Conservation (phyloP, 2,113 vertebrate species). For the Apteryx mantelli region DNA sequence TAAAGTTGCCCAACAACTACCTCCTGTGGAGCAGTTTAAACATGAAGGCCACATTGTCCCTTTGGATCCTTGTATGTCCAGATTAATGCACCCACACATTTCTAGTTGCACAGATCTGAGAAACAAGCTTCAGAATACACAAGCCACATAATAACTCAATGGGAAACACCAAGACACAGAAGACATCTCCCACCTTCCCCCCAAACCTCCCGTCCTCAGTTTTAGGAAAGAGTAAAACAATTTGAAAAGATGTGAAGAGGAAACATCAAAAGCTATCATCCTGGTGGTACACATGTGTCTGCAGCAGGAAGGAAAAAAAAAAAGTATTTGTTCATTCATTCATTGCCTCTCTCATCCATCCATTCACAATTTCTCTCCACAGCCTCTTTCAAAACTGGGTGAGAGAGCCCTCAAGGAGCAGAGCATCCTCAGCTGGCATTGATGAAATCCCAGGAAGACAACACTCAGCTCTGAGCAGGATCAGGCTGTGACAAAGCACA, state of each 20-base stretch:
- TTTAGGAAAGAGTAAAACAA: not conserved
- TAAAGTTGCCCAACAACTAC: not conserved
- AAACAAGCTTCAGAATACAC: not conserved
- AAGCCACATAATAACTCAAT: not conserved
- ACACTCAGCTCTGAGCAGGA: not conserved
- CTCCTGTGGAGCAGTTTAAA: not conserved
- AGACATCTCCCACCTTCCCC: not conserved
- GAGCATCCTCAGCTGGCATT: not conserved
- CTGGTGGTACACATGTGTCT: not conserved
- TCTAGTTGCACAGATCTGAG: not conserved
- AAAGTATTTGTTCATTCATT: not conserved
- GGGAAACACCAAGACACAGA: not conserved
- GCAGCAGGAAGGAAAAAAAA: too few species aligned
- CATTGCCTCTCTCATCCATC: not conserved
- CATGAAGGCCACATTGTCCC: not conserved
- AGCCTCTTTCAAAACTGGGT: not conserved
- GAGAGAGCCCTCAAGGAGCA: not conserved
- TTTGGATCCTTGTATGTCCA: not conserved
- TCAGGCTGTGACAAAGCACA: not conserved
- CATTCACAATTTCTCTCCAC: constrained; percentile 39
- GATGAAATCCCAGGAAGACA: not conserved
- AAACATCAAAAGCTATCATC: not conserved
- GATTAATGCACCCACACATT: not conserved
- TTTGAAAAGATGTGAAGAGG: not conserved
- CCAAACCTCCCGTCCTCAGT: not conserved